Percentiles rank a stretch among this genome's conserved stretches.
phyloP scores from a whole-genome alignment of 2,888 invertebrate species.

The Tenthredo amoena region DNA sequence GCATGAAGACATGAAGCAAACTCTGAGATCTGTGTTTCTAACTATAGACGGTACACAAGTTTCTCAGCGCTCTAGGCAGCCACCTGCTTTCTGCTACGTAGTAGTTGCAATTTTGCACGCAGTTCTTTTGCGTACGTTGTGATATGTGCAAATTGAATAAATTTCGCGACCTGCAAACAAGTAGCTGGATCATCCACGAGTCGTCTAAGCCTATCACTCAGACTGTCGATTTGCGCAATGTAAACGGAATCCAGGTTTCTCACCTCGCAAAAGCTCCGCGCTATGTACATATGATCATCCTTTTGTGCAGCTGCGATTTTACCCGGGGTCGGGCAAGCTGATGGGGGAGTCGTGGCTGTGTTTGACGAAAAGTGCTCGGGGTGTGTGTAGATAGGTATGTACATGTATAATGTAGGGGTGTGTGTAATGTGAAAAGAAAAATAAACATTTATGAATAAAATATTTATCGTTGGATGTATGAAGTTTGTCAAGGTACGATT shows the following conservation, averaged over 20 bases:
- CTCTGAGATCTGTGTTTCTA: background rate
- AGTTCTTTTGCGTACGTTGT: too few species aligned
- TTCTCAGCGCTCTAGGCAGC: background rate
- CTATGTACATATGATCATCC: slow-evolving; percentile 23
- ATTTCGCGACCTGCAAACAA: background rate
- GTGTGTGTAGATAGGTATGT: background rate
- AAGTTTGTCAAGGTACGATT: slow-evolving; percentile 24
- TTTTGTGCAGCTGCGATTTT: slow-evolving; percentile 21
- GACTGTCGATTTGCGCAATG: slow-evolving; percentile 25
- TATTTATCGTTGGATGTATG: slow-evolving; percentile 23
- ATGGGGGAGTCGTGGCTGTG: background rate
- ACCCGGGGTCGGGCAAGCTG: background rate
- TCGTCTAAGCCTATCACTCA: slow-evolving; percentile 10
- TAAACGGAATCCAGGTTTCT: slow-evolving; percentile 23
- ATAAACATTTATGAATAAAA: slow-evolving; percentile 10
- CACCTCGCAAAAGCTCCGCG: background rate
- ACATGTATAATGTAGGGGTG: too few species aligned
- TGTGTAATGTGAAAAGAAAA: background rate
- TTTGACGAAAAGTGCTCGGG: background rate
- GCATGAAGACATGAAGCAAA: background rate
- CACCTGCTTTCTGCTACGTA: background rate
- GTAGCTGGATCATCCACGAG: background rate
- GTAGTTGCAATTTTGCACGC: background rate
- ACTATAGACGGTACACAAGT: background rate
- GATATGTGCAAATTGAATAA: background rate